Conservation (phyloP, 92 coral and sea anemone species). For the Phymanthus crucifer region DNA sequence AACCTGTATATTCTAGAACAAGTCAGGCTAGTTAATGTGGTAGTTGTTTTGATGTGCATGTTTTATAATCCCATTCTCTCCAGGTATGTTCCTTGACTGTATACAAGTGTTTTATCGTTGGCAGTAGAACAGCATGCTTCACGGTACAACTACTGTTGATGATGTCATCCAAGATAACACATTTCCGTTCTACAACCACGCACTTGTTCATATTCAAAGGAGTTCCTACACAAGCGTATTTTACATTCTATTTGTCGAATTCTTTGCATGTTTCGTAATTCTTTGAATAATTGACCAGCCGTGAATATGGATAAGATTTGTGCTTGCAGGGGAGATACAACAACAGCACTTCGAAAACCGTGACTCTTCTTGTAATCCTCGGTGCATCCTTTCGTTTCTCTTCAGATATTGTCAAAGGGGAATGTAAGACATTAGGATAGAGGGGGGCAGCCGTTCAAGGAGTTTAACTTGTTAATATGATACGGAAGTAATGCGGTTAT, state of each 20-base stretch:
- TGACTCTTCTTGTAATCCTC: too few species aligned
- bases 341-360: background rate
- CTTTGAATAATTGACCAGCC: background rate
- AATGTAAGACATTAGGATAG: too few species aligned
- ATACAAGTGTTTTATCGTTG: background rate
- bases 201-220: conserved; percentile 26
- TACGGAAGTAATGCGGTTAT: conserved; percentile 1
- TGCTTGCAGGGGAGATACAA: background rate
- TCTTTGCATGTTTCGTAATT: background rate
- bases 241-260: background rate
- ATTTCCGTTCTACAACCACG: conserved; percentile 21
- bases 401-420: too few species aligned
- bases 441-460: too few species aligned
- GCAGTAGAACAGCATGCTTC: conserved; percentile 17
- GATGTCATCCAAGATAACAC: conserved; percentile 27
- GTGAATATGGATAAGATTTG: background rate
- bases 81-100: background rate
- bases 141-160: conserved; percentile 4
- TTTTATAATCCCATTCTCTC: conserved; percentile 5
- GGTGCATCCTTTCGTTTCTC: too few species aligned
- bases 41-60: background rate
- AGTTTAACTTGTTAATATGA: background rate
- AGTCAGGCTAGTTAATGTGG: background rate
- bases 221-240: conserved; percentile 2
- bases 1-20: background rate